Evolutionary conservation across 2,113 vertebrate genomes (phyloP), one percentile per base, ranked within the genome.

Genomic region (Sander vitreus): DNA sequence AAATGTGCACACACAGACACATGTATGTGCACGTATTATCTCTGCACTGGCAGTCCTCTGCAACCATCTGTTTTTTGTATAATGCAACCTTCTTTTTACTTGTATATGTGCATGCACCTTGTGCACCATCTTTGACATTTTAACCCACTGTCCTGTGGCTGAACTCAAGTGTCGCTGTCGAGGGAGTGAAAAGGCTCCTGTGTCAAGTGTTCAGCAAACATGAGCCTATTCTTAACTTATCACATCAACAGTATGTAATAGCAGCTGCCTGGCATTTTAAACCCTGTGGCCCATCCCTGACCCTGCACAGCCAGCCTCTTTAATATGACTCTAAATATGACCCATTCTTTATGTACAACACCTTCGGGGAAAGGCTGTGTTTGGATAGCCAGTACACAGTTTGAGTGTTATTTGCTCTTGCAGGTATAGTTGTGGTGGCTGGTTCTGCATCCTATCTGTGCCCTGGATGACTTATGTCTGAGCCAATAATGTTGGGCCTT

Each of bases 171-270:
- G 88, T 87, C 76, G 64, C 86, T 57, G 71, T 89, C 73, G 39
- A 85, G 83, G 83, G 91, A 91, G 76, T 85, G 76, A 91, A 90
- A 88, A 85, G 87, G 78, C 88, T 93, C 90, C 73, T 68, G 89
- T 94, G 94, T 94, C 91, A 93, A 93, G 85, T 89, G 87, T 85
- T 94, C 86, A 76, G 92, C 92, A 93, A 94, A 94, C 89, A 94
- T 78, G 85, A 89, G 84, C 92, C 92, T 91, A 90, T 92, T 93
- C 91, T 89, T 91, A 91, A 91, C 92, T 92, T 90, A 93, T 91
- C 93, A 84, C 90, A 91, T 90, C 90, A 80, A 91, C 90, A 87
- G 90, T 93, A 85, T 87, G 92, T 91, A 91, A 92, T 88, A 93
- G 85, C 92, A 93, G 91, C 89, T 85, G 87, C 67, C 85, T 90